Evolutionary conservation across 1,140 invertebrate genomes (phyloP).

Genomic region (Odontomachus brunneus): DNA sequence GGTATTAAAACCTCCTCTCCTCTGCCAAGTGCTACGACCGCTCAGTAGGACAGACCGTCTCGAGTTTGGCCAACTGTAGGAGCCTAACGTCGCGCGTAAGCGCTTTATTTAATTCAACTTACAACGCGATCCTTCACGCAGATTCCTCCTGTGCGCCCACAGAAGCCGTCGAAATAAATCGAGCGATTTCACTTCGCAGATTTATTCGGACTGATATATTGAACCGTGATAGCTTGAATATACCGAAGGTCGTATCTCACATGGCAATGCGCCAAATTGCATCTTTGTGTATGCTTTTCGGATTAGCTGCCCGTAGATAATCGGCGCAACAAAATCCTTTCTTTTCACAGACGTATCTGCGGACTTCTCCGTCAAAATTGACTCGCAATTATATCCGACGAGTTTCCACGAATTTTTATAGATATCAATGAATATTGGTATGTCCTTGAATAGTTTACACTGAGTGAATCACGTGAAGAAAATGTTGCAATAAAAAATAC

Average conservation of each 20-base stretch:
- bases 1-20: constrained; percentile 62
- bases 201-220: constrained; percentile 24
- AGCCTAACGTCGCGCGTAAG: not conserved
- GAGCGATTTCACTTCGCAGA: not conserved
- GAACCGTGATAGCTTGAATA: constrained; percentile 44
- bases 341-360: not conserved
- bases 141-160: not conserved
- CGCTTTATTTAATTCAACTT: constrained; percentile 20
- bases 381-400: too few relatives aligned
- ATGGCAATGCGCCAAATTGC: constrained; percentile 25
- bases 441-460: too few relatives aligned
- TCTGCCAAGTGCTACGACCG: constrained; percentile 62
- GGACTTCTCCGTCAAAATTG: not conserved
- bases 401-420: too few relatives aligned
- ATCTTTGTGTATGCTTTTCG: constrained; percentile 33
- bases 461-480: too few relatives aligned
- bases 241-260: constrained; percentile 56
- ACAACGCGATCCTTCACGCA: not conserved
- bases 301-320: constrained; percentile 24
- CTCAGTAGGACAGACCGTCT: constrained; percentile 64
- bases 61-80: constrained; percentile 39
- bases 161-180: constrained; percentile 2
- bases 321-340: constrained; percentile 40
- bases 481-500: too few relatives aligned
- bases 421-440: too few relatives aligned